phyloP scores from a whole-genome alignment of 2,888 invertebrate species.

The Limnephilus marmoratus region DNA sequence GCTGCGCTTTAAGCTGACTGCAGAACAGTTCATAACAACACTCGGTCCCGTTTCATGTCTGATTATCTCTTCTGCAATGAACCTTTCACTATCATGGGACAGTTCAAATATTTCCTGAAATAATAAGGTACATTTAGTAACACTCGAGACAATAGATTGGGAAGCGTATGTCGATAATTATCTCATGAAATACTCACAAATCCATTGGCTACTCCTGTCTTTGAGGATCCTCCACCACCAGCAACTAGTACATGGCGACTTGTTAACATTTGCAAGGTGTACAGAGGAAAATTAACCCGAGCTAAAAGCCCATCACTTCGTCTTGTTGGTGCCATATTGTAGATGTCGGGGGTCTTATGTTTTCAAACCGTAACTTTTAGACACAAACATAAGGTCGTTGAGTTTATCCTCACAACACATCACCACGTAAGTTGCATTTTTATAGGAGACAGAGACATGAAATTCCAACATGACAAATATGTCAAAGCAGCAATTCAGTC shows the following conservation, averaged over 20 bases:
- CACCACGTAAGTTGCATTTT: constrained; percentile 64
- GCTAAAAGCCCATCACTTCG: constrained; percentile 86
- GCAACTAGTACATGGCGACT: constrained; percentile 96
- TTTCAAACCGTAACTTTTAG: constrained; percentile 32
- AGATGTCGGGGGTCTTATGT: constrained; percentile 40
- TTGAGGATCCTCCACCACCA: constrained; percentile 97
- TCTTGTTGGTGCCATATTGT: constrained; percentile 61
- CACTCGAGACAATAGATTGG: neutral
- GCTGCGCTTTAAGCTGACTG: constrained; percentile 83
- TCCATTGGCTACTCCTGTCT: constrained; percentile 98
- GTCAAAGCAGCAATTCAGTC: constrained; percentile 52
- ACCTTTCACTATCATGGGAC: constrained; percentile 88
- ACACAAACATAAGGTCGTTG: constrained; percentile 46
- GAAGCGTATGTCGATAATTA: constrained; percentile 46
- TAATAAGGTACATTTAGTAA: constrained; percentile 7
- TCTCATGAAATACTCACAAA: constrained; percentile 85
- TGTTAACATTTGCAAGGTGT: constrained; percentile 92
- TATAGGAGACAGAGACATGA: constrained; percentile 46
- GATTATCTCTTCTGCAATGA: constrained; percentile 92
- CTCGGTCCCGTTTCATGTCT: constrained; percentile 92
- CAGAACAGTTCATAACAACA: constrained; percentile 94
- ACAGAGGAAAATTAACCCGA: constrained; percentile 94
- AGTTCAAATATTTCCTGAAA: constrained; percentile 94
- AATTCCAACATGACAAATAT: constrained; percentile 66
- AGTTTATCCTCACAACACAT: constrained; percentile 55